Base-by-base conservation (phyloP, 2,113 vertebrate genomes). In the Dascyllus trimaculatus region DNA sequence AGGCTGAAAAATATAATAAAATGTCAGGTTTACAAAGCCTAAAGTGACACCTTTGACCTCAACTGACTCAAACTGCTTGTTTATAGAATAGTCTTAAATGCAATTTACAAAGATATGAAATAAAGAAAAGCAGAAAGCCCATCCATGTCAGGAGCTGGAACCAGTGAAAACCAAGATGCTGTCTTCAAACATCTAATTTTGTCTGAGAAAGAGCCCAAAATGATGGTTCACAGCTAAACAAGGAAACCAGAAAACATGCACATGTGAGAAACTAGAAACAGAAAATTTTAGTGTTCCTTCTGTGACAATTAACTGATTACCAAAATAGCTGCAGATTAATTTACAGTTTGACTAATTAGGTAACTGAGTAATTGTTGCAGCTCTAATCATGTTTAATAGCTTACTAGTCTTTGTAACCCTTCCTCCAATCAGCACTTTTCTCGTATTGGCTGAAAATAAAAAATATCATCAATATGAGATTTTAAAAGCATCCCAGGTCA, bases 361-460 rank as follows among this genome's bases (percentile, higher is more conserved):
- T 43, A 43, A 43, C 14, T 14, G 40, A 43, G 11, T 32, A 5
- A 49, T 8, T 17, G 4, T n/a, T 49, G 18, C 18, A 49, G 19
- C 7, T 58, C 21, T 35, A 38, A 38, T 60, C 9, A 38, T 38
- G 29, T 29, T 29, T 29, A 29, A 29, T 29, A 29, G 29, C 29
- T 29, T 29, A 5, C 51, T 22, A 25, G 19, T 11, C 22, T 38
- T 35, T 17, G 1, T 29, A 2, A 43, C 40, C 1, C 4, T 15
- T 66, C 21, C 40, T 4, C 0, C 29, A 75, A 11, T 75, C 14
- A 15, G 40, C 40, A 32, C 13, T 22, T 2, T 15, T 56, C 38
- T 25, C 11, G 46, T 52, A 8, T 25, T 22, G 21, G 45, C 21
- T 78, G 22, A 40, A 61, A 71, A 24, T 17, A 43, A 70, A 75